phyloP scores from a whole-genome alignment of 1,140 invertebrate species.

The Sogatella furcifera region DNA sequence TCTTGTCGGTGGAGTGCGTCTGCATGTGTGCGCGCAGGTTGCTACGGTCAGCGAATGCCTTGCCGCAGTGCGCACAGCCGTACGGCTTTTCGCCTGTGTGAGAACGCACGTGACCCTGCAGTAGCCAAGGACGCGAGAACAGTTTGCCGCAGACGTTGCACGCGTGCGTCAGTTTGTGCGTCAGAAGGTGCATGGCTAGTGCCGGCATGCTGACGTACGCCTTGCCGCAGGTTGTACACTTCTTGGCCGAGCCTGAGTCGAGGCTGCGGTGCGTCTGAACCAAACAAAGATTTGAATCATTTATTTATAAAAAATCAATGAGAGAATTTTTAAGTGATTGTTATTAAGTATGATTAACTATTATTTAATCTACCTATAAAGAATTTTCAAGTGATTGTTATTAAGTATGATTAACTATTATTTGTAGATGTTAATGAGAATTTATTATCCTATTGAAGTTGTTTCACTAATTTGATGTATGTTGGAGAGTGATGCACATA shows the following conservation, averaged over 20 bases:
- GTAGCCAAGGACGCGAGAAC: conserved; percentile 85
- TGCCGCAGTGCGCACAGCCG: conserved; percentile 96
- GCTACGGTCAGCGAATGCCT: conserved; percentile 94
- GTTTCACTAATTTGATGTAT: no score
- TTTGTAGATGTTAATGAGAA: no score
- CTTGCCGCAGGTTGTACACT: conserved; percentile 89
- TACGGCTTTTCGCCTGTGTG: conserved; percentile 99
- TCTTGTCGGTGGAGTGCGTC: conserved; percentile 82
- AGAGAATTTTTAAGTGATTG: no score
- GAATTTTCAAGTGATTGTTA: no score
- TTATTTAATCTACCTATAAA: no score
- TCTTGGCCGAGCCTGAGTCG: conserved; percentile 85
- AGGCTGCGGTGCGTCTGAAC: conserved; percentile 74
- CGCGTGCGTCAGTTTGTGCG: conserved; percentile 80
- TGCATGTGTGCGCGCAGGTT: conserved; percentile 91
- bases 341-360: no score
- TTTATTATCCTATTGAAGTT: no score
- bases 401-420: no score
- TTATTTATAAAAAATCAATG: no score
- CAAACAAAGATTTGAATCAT: conserved; percentile 47
- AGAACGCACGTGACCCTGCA: conserved; percentile 87
- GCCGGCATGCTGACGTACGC: conserved; percentile 97
- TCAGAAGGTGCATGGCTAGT: conserved; percentile 92
- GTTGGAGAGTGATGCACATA: no score
- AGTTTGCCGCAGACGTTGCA: conserved; percentile 88